Evolutionary conservation across 2,888 invertebrate genomes (phyloP).

Genomic region (Cataglyphis altisquamis): DNA sequence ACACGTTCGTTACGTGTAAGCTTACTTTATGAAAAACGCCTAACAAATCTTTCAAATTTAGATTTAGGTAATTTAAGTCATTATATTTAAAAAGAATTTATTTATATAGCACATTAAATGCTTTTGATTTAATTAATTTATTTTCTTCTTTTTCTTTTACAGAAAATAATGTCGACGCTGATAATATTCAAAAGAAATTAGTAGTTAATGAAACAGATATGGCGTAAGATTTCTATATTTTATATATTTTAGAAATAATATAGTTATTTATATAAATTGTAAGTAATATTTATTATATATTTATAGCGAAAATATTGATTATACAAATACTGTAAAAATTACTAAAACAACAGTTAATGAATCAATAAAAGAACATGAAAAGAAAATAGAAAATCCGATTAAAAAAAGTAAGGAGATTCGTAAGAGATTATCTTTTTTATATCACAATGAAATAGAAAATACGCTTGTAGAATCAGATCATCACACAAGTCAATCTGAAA

Average conservation of each 20-base stretch:
- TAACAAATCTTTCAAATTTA: neutral
- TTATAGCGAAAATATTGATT: conserved; percentile 31
- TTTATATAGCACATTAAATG: neutral
- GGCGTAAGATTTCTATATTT: conserved; percentile 49
- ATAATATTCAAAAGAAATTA: neutral
- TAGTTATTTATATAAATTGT: conserved; percentile 11
- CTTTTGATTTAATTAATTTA: conserved; percentile 1
- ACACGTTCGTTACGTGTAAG: conserved; percentile 62
- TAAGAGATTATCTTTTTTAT: conserved; percentile 64
- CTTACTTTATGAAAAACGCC: conserved; percentile 65
- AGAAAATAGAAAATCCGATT: neutral
- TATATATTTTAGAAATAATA: conserved; percentile 19
- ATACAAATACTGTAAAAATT: conserved; percentile 12
- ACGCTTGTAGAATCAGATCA: neutral
- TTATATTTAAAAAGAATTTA: conserved; percentile 1
- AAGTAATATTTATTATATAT: conserved; percentile 30
- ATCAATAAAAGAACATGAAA: neutral
- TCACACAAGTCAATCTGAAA: conserved; percentile 24
- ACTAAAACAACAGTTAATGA: neutral
- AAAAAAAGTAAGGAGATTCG: conserved; percentile 55
- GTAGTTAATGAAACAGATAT: conserved; percentile 1
- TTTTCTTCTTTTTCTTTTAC: conserved; percentile 33
- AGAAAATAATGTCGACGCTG: conserved; percentile 25
- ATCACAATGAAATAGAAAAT: conserved; percentile 37
- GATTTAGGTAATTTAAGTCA: conserved; percentile 49